Evolutionary conservation across 2,888 invertebrate species (phyloP).

Genomic region (Philhelius pedissequus): DNA sequence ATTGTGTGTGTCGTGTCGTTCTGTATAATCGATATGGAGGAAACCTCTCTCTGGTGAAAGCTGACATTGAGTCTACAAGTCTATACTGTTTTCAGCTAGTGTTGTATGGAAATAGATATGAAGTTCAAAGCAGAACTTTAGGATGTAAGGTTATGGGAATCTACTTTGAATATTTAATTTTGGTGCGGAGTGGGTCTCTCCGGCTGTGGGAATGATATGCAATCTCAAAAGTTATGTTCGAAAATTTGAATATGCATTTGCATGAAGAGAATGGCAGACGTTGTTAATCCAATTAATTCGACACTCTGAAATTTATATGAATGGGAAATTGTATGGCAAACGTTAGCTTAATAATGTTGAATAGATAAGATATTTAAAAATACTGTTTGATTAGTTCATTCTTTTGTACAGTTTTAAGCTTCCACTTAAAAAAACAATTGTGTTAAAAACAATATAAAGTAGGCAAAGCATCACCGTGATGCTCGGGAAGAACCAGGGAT

Average conservation of each 20-base stretch:
- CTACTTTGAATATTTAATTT: constrained; percentile 10
- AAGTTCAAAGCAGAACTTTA: constrained; percentile 42
- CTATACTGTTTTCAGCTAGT: constrained; percentile 42
- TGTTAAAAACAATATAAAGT: too few species aligned
- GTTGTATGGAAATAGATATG: constrained; percentile 44
- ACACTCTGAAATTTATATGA: not conserved
- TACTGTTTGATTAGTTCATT: too few species aligned
- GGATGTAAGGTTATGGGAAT: not conserved
- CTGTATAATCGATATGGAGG: not conserved
- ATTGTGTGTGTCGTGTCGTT: constrained; percentile 21
- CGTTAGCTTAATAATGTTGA: not conserved
- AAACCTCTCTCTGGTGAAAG: not conserved
- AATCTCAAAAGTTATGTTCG: constrained; percentile 59
- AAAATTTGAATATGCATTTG: constrained; percentile 38
- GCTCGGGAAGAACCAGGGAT: too few species aligned
- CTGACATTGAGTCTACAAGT: constrained; percentile 57
- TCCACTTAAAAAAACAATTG: too few species aligned
- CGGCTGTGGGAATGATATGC: constrained; percentile 8
- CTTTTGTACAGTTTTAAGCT: too few species aligned
- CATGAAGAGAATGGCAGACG: constrained; percentile 23
- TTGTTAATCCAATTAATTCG: constrained; percentile 40
- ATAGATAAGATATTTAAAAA: not conserved
- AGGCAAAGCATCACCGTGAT: too few species aligned
- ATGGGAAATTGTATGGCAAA: not conserved
- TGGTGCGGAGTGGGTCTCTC: not conserved